phyloP scores from a whole-genome alignment of 1,140 invertebrate genomes.

The Propsilocerus akamusi region DNA sequence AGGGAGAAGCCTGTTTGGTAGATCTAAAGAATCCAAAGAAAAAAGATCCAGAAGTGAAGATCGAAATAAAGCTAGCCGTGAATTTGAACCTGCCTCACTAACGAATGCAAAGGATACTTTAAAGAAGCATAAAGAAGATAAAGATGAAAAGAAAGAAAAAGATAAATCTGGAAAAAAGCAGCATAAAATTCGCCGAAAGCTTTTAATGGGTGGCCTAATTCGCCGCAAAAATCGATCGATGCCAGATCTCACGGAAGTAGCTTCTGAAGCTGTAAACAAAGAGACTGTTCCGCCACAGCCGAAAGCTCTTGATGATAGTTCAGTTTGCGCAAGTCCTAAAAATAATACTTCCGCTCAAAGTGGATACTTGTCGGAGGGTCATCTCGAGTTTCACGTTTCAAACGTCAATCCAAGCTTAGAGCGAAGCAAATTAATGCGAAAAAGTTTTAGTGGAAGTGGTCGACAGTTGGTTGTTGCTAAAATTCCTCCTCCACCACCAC shows the following conservation, averaged over 20 bases:
- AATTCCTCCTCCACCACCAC: constrained; percentile 68
- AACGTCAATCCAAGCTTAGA: constrained; percentile 59
- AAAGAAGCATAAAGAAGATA: constrained; percentile 41
- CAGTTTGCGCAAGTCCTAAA: constrained; percentile 38
- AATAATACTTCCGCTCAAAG: constrained; percentile 38
- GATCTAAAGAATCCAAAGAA: constrained; percentile 51
- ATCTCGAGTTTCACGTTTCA: constrained; percentile 46
- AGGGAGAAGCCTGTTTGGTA: constrained; percentile 36
- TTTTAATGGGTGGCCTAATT: constrained; percentile 77
- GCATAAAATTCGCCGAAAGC: constrained; percentile 71
- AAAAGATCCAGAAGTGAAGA: constrained; percentile 69
- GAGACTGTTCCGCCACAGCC: constrained; percentile 24
- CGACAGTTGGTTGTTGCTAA: constrained; percentile 63
- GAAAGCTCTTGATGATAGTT: constrained; percentile 53
- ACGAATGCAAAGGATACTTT: constrained; percentile 31
- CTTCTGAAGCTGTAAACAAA: constrained; percentile 26
- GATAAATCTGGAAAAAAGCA: constrained; percentile 73
- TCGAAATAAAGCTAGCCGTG: constrained; percentile 47
- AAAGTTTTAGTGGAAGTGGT: constrained; percentile 70
- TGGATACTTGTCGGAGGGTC: constrained; percentile 73
- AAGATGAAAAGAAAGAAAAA: constrained; percentile 38
- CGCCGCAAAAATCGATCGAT: constrained; percentile 75
- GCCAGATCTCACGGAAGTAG: constrained; percentile 67
- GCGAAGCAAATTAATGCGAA: constrained; percentile 71
- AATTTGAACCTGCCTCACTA: constrained; percentile 40